Base-by-base conservation (phyloP, 35 echinoderm and acorn worm genomes). In the Diadema setosum region DNA sequence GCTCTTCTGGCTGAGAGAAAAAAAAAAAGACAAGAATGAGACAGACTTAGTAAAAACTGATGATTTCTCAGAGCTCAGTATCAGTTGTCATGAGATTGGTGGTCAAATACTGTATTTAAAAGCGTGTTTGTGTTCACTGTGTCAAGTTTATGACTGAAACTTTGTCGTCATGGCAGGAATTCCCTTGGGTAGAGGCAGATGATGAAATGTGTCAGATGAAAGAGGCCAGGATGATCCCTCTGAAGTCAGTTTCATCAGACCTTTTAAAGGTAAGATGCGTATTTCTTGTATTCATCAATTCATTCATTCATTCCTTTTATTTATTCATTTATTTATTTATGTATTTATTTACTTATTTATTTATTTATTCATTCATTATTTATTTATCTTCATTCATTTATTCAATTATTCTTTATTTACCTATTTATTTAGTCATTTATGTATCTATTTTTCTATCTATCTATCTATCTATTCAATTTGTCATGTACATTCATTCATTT, bases 101-200 rank as follows among this genome's bases (percentile, higher is more conserved):
- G 9, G 9, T n/a, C n/a, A 52, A 11, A 11, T 52, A 52, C n/a
- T 52, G 9, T 52, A 52, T n/a, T n/a, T 52, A 11, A 52, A 52
- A 52, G n/a, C n/a, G n/a, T n/a, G n/a, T 52, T n/a, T 52, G 9
- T 52, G 48, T 52, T 52, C n/a, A 52, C n/a, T 11, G n/a, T 52
- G 9, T 11, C 9, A 52, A 52, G 9, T 52, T 9, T 11, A 52
- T 9, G 48, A 52, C 48, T 9, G 45, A 32, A 25, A 39, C 17
- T 56, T 67, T 70, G 32, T 34, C 14, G 30, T 15, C 45, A 20
- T 64, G 36, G 11, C 42, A 94, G 92, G 87, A 89, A 44, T 94
- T 94, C 59, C 92, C 92, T 1, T 94, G 92, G 92, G 85, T 94
- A 17, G 92, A 94, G 64, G 92, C 92, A 37, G 92, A 94, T 81